phyloP scores from a whole-genome alignment of 1,140 invertebrate genomes.

The Trichomalopsis sarcophagae region DNA sequence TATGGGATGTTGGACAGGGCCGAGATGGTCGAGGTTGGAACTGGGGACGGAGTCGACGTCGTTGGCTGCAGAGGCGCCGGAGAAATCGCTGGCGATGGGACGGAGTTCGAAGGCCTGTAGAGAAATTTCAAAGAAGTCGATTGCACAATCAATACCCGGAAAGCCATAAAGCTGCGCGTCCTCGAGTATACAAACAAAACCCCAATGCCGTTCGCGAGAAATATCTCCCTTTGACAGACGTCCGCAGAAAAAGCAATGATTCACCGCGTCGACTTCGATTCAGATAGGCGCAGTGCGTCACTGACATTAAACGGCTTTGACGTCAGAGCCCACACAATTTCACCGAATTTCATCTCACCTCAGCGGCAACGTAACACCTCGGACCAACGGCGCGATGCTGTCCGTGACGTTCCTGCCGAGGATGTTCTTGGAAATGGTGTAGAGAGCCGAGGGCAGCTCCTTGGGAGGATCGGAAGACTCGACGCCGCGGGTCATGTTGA shows the following conservation, averaged over 20 bases:
- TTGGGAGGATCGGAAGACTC: slow-evolving; percentile 73
- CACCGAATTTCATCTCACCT: slow-evolving; percentile 57
- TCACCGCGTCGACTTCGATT: not conserved
- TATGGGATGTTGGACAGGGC: no score
- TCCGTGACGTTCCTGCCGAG: slow-evolving; percentile 86
- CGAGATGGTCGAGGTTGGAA: not conserved
- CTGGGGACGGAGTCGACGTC: not conserved
- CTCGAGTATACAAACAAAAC: not conserved
- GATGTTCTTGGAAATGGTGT: slow-evolving; percentile 88
- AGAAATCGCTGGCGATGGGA: not conserved
- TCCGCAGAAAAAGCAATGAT: not conserved
- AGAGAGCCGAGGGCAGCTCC: slow-evolving; percentile 82
- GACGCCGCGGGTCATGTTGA: slow-evolving; percentile 83
- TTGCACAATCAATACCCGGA: not conserved
- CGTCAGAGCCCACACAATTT: not conserved
- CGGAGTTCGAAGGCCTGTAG: not conserved
- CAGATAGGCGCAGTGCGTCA: not conserved
- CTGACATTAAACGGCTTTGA: not conserved
- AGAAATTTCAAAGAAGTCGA: not conserved
- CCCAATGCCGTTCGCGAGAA: not conserved
- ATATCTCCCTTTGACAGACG: not conserved
- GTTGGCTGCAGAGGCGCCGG: not conserved
- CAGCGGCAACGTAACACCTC: slow-evolving; percentile 80
- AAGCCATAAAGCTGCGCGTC: not conserved
- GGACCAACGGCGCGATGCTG: slow-evolving; percentile 83